These are phyloP conservation scores for Machaerirhynchus nigripectus DNA, from an alignment of 2,113 vertebrate species.

Conservation along the genomic window DNA sequence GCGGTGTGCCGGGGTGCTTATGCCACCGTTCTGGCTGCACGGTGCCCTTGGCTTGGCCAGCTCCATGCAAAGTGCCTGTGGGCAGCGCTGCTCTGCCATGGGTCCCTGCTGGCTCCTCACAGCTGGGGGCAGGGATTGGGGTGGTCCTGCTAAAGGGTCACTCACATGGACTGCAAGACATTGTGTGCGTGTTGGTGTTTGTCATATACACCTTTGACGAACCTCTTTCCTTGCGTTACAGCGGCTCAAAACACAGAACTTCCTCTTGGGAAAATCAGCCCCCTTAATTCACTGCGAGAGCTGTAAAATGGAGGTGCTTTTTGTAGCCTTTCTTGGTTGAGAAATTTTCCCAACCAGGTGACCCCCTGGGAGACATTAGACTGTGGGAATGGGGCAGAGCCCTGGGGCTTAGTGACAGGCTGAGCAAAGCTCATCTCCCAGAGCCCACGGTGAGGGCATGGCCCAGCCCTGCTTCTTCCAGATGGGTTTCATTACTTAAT, in stretches of 20 bases:
- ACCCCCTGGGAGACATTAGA: neutral
- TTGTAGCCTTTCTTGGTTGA: neutral
- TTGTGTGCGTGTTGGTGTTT: neutral
- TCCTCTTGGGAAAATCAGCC: neutral
- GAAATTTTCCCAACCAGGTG: neutral
- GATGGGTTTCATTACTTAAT: neutral
- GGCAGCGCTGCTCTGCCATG: fast-evolving
- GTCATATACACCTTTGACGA: neutral
- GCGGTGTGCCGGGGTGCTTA: fast-evolving
- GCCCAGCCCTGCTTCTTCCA: neutral
- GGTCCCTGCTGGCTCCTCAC: neutral
- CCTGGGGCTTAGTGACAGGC: neutral
- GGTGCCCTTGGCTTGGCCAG: neutral
- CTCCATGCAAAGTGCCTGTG: fast-evolving
- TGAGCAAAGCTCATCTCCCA: neutral
- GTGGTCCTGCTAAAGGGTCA: fast-evolving
- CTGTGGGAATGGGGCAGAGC: neutral
- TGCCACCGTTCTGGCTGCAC: fast-evolving
- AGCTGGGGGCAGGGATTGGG: too few relatives aligned
- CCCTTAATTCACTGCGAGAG: neutral
- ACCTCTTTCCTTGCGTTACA: fast-evolving
- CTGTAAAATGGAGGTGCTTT: neutral
- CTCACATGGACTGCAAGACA: fast-evolving
- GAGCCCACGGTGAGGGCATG: neutral
- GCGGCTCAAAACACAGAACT: neutral